Percentiles rank a stretch among this genome's conserved stretches.
Evolutionary conservation across 1,140 invertebrate genomes (phyloP).

Genomic region (Drosophila arizonae): DNA sequence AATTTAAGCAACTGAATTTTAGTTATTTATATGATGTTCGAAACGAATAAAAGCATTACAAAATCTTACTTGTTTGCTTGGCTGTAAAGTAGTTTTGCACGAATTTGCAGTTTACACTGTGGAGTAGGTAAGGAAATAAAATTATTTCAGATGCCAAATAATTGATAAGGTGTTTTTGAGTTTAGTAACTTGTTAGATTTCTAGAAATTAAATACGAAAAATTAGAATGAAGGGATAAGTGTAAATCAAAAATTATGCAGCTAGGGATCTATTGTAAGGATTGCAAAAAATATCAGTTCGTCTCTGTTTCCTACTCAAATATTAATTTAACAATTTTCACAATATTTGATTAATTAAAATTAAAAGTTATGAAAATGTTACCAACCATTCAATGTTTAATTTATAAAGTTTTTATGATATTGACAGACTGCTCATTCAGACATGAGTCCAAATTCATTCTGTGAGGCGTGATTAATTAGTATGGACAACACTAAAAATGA

Average conservation of each 20-base stretch:
- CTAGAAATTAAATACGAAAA: constrained; percentile 17
- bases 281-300: background rate
- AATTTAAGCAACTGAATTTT: constrained; percentile 10
- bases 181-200: constrained; percentile 59
- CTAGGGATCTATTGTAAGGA: background rate
- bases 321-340: background rate
- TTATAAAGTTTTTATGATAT: background rate
- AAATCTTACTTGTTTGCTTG: constrained; percentile 66
- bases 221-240: constrained; percentile 3
- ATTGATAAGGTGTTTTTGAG: constrained; percentile 7
- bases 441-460: background rate
- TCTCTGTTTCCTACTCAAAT: background rate
- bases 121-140: constrained; percentile 54
- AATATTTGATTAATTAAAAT: too few relatives aligned
- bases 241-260: background rate
- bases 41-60: constrained; percentile 12
- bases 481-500: constrained; percentile 14
- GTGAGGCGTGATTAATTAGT: constrained; percentile 13
- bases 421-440: background rate
- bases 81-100: constrained; percentile 40
- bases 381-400: constrained; percentile 2
- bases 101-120: constrained; percentile 60
- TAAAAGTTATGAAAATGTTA: background rate
- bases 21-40: background rate
- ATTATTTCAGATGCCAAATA: constrained; percentile 39